Conservation (phyloP, 2,113 vertebrate genomes). For the Opisthocomus hoazin region DNA sequence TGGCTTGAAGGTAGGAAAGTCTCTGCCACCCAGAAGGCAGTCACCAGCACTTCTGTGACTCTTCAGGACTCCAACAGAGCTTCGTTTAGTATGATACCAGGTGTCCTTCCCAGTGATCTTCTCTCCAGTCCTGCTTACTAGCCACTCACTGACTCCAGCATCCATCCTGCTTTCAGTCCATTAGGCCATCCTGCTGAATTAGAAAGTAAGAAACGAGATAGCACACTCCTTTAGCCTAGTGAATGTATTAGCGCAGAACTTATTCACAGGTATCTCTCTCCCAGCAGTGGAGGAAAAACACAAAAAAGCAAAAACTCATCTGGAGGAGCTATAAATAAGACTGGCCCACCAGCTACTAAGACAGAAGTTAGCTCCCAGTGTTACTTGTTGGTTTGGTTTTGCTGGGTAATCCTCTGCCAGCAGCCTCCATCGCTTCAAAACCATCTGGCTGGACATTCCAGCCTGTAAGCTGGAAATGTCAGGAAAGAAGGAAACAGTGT, state of each 20-base stretch:
- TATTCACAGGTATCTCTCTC: background rate
- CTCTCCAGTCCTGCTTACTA: slow-evolving; percentile 48
- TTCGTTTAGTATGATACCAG: slow-evolving; percentile 61
- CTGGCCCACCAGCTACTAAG: background rate
- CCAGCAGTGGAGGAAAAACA: background rate
- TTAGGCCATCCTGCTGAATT: background rate
- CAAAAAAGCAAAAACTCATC: background rate
- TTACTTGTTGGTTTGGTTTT: background rate
- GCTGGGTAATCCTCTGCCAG: background rate
- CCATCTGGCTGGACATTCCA: background rate
- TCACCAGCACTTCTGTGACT: background rate
- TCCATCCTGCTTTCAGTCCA: background rate
- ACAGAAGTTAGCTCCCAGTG: background rate
- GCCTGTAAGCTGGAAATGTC: background rate
- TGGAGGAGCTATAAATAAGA: background rate
- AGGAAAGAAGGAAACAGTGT: background rate
- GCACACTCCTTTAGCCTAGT: background rate
- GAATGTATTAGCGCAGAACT: background rate
- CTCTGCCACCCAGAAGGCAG: slow-evolving; percentile 9
- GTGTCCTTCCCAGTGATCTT: slow-evolving; percentile 43
- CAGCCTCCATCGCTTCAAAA: background rate
- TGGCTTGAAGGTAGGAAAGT: slow-evolving; percentile 80
- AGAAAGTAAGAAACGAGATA: background rate
- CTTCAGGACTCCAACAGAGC: slow-evolving; percentile 22
- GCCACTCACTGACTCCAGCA: background rate